Percentiles rank a stretch among this genome's conserved stretches.
These are phyloP conservation scores for Hypotaenidia okinawae DNA, from an alignment of 2,797 vertebrate genomes.

Conservation along the genomic window DNA sequence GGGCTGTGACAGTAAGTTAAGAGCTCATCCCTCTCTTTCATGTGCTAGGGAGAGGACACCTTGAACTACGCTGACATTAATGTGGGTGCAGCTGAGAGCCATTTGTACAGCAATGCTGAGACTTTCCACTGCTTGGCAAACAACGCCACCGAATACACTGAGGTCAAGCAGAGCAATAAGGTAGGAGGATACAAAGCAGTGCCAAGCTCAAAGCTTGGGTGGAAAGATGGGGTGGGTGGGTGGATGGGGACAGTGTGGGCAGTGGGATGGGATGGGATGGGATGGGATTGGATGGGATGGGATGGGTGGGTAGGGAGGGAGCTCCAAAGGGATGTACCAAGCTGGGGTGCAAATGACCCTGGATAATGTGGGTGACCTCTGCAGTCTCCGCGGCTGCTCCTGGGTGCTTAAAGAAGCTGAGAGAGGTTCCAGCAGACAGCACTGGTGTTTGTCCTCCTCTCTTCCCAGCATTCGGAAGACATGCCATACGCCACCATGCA, in stretches of 20 bases:
- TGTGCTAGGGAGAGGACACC: neutral
- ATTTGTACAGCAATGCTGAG: neutral
- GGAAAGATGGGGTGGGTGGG: fast-evolving
- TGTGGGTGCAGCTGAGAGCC: fast-evolving
- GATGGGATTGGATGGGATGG: neutral
- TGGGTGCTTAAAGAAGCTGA: neutral
- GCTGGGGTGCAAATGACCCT: too few relatives aligned
- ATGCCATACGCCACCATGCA: fast-evolving
- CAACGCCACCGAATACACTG: fast-evolving
- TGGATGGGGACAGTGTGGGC: fast-evolving
- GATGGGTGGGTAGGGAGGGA: neutral
- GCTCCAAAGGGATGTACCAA: neutral
- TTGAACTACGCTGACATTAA: neutral
- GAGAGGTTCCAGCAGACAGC: neutral
- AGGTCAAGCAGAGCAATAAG: neutral
- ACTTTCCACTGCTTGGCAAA: fast-evolving
- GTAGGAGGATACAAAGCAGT: neutral
- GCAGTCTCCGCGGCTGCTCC: fast-evolving
- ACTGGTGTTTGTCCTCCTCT: neutral
- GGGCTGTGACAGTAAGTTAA: neutral
- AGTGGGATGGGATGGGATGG: fast-evolving
- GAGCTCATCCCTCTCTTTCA: neutral
- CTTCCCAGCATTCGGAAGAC: neutral
- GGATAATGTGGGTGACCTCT: neutral
- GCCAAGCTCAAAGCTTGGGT: fast-evolving